phyloP scores from a whole-genome alignment of 2,888 invertebrate species.

The Eristalis intricaria region DNA sequence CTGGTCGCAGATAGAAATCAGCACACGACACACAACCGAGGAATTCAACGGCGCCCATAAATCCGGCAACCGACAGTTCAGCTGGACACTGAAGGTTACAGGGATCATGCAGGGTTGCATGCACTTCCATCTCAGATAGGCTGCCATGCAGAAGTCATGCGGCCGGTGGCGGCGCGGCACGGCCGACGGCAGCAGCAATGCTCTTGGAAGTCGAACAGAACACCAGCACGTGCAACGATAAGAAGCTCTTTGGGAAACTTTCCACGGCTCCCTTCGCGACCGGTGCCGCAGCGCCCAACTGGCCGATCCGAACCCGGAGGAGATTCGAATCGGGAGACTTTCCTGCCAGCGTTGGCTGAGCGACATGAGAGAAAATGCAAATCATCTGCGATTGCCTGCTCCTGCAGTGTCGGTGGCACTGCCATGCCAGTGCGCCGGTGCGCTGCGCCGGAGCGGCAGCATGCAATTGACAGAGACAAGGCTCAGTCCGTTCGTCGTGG shows the following conservation, averaged over 20 bases:
- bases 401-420: neutral
- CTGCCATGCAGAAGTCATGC: constrained; percentile 48
- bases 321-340: constrained; percentile 69
- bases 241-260: constrained; percentile 58
- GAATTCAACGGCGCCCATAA: constrained; percentile 72
- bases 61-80: constrained; percentile 65
- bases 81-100: constrained; percentile 64
- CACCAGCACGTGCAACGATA: constrained; percentile 70
- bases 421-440: neutral
- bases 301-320: constrained; percentile 1
- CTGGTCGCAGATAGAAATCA: constrained; percentile 60
- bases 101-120: constrained; percentile 71
- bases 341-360: constrained; percentile 59
- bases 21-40: constrained; percentile 62
- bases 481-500: constrained; percentile 45
- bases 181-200: too few species aligned
- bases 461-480: constrained; percentile 62
- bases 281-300: constrained; percentile 25
- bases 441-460: neutral
- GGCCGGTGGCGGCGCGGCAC: neutral
- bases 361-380: constrained; percentile 71
- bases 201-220: constrained; percentile 41
- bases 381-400: constrained; percentile 61
- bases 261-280: constrained; percentile 52
- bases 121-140: constrained; percentile 65